Conservation (phyloP, 1,140 invertebrate species). For the Semibalanus balanoides region DNA sequence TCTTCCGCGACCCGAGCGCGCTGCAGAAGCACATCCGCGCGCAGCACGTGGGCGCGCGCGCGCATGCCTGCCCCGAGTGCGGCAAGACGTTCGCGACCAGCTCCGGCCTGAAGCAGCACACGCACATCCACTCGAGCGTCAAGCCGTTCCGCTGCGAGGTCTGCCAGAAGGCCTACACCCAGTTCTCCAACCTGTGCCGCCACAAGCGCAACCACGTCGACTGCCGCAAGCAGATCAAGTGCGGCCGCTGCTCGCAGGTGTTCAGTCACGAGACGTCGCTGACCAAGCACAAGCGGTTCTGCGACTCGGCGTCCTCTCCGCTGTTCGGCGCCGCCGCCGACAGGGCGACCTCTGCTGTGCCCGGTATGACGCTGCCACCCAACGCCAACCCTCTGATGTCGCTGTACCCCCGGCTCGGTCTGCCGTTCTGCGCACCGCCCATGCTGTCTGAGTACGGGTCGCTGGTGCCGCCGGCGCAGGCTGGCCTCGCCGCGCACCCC, state of each 20-base stretch:
- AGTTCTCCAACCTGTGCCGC: constrained; percentile 98
- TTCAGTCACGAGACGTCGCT: constrained; percentile 71
- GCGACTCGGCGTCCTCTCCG: constrained; percentile 38
- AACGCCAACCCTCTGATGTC: neutral
- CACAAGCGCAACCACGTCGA: constrained; percentile 97
- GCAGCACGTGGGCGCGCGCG: constrained; percentile 79
- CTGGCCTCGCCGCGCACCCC: neutral
- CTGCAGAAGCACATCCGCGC: constrained; percentile 88
- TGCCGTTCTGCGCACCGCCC: neutral
- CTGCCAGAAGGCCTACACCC: constrained; percentile 83
- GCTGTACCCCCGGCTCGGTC: neutral
- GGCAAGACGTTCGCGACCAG: constrained; percentile 96
- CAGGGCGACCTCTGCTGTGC: constrained; percentile 11
- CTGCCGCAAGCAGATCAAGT: constrained; percentile 75
- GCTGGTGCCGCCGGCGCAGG: neutral
- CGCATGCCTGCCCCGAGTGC: constrained; percentile 91
- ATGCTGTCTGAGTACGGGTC: neutral
- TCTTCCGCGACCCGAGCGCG: constrained; percentile 89
- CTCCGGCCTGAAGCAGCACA: constrained; percentile 96
- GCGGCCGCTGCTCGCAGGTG: constrained; percentile 77
- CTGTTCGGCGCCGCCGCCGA: constrained; percentile 11
- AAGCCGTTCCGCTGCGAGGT: constrained; percentile 96
- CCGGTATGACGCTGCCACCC: constrained; percentile 4
- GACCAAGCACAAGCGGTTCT: constrained; percentile 43
- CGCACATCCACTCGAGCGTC: constrained; percentile 95